These are phyloP conservation scores for Poeciliopsis gracilis DNA, from an alignment of 2,797 vertebrate genomes.

Conservation along the genomic window DNA sequence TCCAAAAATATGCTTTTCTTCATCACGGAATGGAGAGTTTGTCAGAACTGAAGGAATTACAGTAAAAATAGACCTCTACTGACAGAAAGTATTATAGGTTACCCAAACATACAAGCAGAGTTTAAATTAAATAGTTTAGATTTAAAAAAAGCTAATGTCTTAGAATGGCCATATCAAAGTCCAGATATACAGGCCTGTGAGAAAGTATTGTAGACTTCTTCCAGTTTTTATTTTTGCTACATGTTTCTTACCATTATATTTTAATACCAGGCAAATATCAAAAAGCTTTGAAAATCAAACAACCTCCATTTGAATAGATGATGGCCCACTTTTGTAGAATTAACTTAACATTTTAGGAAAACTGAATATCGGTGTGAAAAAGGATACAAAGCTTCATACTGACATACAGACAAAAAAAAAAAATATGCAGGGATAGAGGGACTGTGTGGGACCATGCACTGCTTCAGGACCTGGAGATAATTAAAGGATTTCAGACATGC, in stretches of 20 bases:
- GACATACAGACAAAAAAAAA: neutral
- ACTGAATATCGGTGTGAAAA: neutral
- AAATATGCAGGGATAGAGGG: neutral
- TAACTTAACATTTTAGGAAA: neutral
- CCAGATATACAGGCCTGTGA: neutral
- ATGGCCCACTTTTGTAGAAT: neutral
- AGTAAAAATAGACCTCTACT: neutral
- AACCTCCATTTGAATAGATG: neutral
- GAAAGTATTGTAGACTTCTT: neutral
- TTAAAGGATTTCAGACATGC: neutral
- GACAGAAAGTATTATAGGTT: neutral
- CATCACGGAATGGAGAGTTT: neutral
- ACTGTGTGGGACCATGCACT: neutral
- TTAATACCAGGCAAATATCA: neutral
- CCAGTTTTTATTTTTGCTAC: neutral
- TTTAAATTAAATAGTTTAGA: neutral
- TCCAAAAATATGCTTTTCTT: neutral
- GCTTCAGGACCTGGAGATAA: neutral
- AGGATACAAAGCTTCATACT: neutral
- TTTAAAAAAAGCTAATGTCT: neutral
- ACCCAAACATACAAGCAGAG: neutral
- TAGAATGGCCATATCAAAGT: neutral
- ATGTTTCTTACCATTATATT: neutral
- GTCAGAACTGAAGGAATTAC: neutral
- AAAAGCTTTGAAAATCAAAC: neutral